Evolutionary conservation across 2,113 vertebrate genomes (phyloP), one percentile per base, ranked within the genome.

Genomic region (Antechinus flavipes): DNA sequence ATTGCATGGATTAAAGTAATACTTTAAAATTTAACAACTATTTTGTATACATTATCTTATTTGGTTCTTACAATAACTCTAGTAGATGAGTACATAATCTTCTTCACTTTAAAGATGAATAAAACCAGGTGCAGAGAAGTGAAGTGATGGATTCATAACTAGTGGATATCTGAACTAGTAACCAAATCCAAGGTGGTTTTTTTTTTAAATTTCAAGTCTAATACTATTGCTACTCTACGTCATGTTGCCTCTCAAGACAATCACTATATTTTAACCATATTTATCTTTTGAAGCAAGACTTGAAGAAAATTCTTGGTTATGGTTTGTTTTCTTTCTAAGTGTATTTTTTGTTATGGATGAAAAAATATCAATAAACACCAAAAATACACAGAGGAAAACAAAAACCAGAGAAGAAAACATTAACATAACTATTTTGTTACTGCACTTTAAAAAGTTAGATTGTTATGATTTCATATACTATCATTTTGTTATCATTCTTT

Each of bases 331-430:
- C n/a, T 84, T 84, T 84, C 16, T 42, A 84, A 84, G 35, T 42
- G n/a, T 76, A 76, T 35, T 76, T 16, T 16, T 76, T 90, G 35
- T 49, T 42, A 49, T 12, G 94, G 4, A 96, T 50, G 0, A 91
- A 96, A 95, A 93, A 93, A 52, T 24, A 58, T 50, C 12, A 55
- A 52, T 24, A 91, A 35, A 92, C 25, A 50, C 35, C 27, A 50
- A 50, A 35, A 24, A 93, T 76, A 76, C 68, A n/a, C 68, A n/a
- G 61, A n/a, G 68, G 14, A 84, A 84, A 84, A 84, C 16, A 84
- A 84, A 42, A 42, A 84, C 35, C 22, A 22, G 35, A 84, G 16
- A 84, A 84, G n/a, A 84, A n/a, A 84, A 22, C n/a, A 84, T 8
- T 8, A 68, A 68, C 30, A 68, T 12, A 14, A 26, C 30, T n/a